Conservation (phyloP, 2,888 invertebrate species). For the Pseudococcus viburni region DNA sequence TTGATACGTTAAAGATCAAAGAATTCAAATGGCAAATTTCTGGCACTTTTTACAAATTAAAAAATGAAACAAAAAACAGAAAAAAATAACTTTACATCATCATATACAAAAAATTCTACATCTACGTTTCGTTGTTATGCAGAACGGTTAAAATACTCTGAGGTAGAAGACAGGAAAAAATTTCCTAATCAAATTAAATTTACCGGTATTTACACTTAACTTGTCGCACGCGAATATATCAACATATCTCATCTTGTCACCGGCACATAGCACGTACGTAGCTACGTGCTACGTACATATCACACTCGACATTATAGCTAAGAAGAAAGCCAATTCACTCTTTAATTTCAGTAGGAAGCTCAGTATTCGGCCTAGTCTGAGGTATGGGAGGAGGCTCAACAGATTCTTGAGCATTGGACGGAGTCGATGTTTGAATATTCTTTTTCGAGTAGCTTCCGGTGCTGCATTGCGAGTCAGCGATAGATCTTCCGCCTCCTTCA, state of each 20-base stretch:
- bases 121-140: neutral
- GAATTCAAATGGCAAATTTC: constrained; percentile 1
- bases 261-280: too few species aligned
- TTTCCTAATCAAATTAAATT: neutral
- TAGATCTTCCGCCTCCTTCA: constrained; percentile 92
- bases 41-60: constrained; percentile 6
- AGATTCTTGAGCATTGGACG: neutral
- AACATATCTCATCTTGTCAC: neutral
- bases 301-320: neutral
- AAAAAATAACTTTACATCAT: constrained; percentile 19
- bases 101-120: constrained; percentile 1
- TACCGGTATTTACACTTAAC: neutral
- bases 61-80: constrained; percentile 8
- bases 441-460: constrained; percentile 67
- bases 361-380: constrained; percentile 23
- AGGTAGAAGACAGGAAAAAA: neutral
- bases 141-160: neutral
- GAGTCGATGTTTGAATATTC: constrained; percentile 14
- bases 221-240: neutral
- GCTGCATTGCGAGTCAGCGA: constrained; percentile 88
- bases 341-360: neutral
- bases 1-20: neutral
- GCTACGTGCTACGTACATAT: neutral
- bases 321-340: constrained; percentile 13
- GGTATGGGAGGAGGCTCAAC: constrained; percentile 66